Evolutionary conservation across 2,888 invertebrate species (phyloP).

Genomic region (Pristionchus fissidentatus): DNA sequence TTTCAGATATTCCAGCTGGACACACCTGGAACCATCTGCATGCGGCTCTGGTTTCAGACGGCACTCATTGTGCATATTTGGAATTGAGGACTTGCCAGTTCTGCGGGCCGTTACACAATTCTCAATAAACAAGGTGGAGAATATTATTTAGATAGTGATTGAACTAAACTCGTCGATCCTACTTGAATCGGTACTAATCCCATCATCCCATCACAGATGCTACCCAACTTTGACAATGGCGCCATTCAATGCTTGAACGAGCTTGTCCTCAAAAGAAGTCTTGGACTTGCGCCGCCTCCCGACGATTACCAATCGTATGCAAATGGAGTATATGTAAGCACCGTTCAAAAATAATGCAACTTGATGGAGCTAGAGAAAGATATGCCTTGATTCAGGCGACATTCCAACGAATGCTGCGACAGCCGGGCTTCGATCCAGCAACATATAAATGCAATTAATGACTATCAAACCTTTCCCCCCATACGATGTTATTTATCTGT

Average conservation of each 20-base stretch:
- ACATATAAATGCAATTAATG: background rate
- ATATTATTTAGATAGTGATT: no score
- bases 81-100: conserved; percentile 1
- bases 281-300: background rate
- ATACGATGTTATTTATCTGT: no score
- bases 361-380: no score
- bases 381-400: background rate
- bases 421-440: conserved; percentile 12
- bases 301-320: background rate
- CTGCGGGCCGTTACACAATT: background rate
- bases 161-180: no score
- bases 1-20: background rate
- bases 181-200: no score
- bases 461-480: no score
- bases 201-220: no score
- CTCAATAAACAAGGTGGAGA: conserved; percentile 13
- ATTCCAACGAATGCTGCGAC: conserved; percentile 12
- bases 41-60: background rate
- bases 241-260: conserved; percentile 40
- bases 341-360: no score
- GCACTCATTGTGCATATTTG: conserved; percentile 19
- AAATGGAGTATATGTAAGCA: background rate
- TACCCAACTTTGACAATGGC: conserved; percentile 29
- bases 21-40: conserved; percentile 2
- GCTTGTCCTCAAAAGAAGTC: conserved; percentile 2